Base-by-base conservation (phyloP, 2,113 vertebrate species). In the Barnardius zonarius region DNA sequence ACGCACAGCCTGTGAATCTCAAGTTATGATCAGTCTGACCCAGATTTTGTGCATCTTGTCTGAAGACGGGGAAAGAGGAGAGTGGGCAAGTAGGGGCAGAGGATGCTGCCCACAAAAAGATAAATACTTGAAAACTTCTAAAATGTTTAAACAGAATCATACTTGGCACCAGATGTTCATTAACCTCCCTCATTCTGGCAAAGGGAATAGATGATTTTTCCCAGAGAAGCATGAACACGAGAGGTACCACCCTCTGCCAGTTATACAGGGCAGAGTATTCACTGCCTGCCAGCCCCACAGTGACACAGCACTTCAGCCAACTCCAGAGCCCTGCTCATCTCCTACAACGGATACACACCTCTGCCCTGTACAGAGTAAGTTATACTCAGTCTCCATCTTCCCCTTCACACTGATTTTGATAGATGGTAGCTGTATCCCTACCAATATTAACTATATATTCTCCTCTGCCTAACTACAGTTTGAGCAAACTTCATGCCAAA, bases 101-200 rank as follows among this genome's bases (percentile, higher is more conserved):
- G 22, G 43, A 39, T 30, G 41, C 62, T 49, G 55, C 55, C 74
- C 51, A 16, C 46, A 49, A 27, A 23, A 4, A 13, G 9, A 5
- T 15, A 8, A 16, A 33, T 2, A 17, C 3, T 2, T 43, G 33
- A 11, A 48, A 66, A 17, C 2, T 48, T 13, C 28, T 1, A 0
- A 39, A 13, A 4, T 11, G 52, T 31, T 44, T 18, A 6, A 48
- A 25, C 7, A 67, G 14, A 27, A 2, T 0, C 30, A 0, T 0
- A 1, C 8, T 12, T 13, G 33, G 46, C 7, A 63, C 3, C 0
- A 73, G 75, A 6, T 1, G 0, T 3, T 5, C 41, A 15, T 10
- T 15, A 0, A 10, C 28, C 4, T n/a, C n/a, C 57, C 63, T 7
- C 6, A 1, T 37, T 11, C 2, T 49, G 82, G 92, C 66, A 39